Conservation (phyloP, 2,888 invertebrate genomes). For the Acholoe squamosa region DNA sequence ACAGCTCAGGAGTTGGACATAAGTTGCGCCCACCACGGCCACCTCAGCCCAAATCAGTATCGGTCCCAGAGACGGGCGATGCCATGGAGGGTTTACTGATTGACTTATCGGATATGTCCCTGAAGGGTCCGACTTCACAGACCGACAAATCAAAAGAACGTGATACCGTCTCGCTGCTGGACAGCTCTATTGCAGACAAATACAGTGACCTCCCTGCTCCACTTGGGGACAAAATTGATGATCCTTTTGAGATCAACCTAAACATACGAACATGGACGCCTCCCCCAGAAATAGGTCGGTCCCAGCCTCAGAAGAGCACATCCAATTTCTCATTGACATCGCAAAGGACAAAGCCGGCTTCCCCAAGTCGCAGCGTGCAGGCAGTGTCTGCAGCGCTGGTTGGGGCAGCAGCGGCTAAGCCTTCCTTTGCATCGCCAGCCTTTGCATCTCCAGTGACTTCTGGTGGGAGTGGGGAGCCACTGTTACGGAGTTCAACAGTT, state of each 20-base stretch:
- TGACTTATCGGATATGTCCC: slow-evolving; percentile 71
- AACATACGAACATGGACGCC: slow-evolving; percentile 34
- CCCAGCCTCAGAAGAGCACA: neutral
- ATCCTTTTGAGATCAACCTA: slow-evolving; percentile 66
- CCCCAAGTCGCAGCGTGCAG: neutral
- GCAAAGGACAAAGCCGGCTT: neutral
- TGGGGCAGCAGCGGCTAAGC: neutral
- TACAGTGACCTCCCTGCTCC: slow-evolving; percentile 69
- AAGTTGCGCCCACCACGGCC: slow-evolving; percentile 52
- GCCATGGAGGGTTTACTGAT: slow-evolving; percentile 76
- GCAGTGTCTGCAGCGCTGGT: neutral
- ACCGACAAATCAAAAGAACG: neutral
- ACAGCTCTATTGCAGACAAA: slow-evolving; percentile 68
- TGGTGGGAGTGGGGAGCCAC: neutral
- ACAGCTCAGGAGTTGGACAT: neutral
- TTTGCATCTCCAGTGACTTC: neutral
- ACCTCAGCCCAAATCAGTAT: slow-evolving; percentile 61
- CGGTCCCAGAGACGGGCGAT: slow-evolving; percentile 36
- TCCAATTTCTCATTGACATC: neutral
- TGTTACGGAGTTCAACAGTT: neutral
- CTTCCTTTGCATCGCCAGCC: neutral
- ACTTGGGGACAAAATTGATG: slow-evolving; percentile 64
- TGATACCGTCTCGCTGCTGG: slow-evolving; percentile 63
- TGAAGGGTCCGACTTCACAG: neutral
- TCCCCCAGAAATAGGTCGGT: slow-evolving; percentile 23